Conservation (phyloP, 2,888 invertebrate genomes). For the Cistogaster globosa region DNA sequence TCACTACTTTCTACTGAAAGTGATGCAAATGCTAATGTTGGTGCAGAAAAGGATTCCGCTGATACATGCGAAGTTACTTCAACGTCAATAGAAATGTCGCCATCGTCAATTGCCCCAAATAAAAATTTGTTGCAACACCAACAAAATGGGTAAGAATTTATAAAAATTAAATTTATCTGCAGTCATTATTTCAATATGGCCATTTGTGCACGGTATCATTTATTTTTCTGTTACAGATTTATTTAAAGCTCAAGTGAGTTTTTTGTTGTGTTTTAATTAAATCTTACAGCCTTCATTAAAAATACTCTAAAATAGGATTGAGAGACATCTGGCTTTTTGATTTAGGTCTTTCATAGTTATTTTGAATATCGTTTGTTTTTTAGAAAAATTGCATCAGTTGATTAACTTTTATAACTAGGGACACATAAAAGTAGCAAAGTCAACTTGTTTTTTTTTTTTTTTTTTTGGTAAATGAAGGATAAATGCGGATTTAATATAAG, state of each 20-base stretch:
- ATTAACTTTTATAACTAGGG: too few relatives aligned
- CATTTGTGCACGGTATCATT: conserved; percentile 50
- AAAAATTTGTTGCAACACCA: conserved; percentile 70
- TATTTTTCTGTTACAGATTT: not conserved
- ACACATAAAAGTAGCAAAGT: too few relatives aligned
- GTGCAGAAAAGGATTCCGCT: conserved; percentile 31
- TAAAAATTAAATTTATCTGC: conserved; percentile 65
- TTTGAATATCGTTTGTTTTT: too few relatives aligned
- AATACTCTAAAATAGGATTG: too few relatives aligned
- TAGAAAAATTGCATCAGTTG: too few relatives aligned
- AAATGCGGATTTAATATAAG: too few relatives aligned
- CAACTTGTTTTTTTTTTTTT: too few relatives aligned
- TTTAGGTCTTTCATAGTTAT: too few relatives aligned
- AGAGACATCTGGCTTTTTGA: too few relatives aligned
- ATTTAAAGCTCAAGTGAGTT: not conserved
- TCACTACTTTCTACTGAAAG: conserved; percentile 48
- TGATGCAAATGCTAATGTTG: conserved; percentile 16
- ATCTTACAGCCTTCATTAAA: too few relatives aligned
- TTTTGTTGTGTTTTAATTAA: not conserved
- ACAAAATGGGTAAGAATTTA: conserved; percentile 72
- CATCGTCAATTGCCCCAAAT: conserved; percentile 53
- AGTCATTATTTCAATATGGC: conserved; percentile 59
- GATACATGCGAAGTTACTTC: conserved; percentile 41
- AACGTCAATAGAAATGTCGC: conserved; percentile 57
- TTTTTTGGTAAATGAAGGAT: too few relatives aligned